Conservation (phyloP, 2,113 vertebrate genomes). For the Halcyon senegalensis region DNA sequence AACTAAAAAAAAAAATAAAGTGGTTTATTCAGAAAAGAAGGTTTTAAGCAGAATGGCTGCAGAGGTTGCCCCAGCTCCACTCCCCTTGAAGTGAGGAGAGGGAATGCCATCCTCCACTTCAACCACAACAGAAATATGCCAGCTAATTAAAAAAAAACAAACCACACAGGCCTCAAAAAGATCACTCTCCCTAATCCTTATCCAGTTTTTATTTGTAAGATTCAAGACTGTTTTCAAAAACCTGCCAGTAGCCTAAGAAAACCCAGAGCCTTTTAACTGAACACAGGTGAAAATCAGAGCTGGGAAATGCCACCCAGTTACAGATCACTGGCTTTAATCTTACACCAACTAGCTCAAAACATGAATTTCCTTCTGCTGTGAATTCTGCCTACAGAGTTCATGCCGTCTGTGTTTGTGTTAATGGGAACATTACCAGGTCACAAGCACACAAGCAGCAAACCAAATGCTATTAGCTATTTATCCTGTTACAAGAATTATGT, state of each 20-base stretch:
- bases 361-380: not conserved
- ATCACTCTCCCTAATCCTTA: not conserved
- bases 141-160: not conserved
- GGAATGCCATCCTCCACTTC: not conserved
- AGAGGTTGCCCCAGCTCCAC: not conserved
- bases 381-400: not conserved
- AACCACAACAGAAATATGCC: not conserved
- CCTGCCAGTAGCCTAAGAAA: not conserved
- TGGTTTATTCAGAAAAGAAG: not conserved
- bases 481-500: slow-evolving; percentile 53
- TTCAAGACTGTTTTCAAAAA: not conserved
- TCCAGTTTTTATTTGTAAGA: not conserved
- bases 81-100: not conserved
- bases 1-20: not conserved
- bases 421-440: slow-evolving; percentile 9
- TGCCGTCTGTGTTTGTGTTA: not conserved
- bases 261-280: not conserved
- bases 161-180: not conserved
- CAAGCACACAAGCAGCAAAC: slow-evolving; percentile 38
- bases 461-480: slow-evolving; percentile 48
- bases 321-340: not conserved
- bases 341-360: not conserved
- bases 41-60: not conserved
- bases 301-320: rapidly evolving
- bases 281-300: rapidly evolving